Evolutionary conservation across 2,113 vertebrate genomes (phyloP).

Genomic region (Pelusios castaneus): DNA sequence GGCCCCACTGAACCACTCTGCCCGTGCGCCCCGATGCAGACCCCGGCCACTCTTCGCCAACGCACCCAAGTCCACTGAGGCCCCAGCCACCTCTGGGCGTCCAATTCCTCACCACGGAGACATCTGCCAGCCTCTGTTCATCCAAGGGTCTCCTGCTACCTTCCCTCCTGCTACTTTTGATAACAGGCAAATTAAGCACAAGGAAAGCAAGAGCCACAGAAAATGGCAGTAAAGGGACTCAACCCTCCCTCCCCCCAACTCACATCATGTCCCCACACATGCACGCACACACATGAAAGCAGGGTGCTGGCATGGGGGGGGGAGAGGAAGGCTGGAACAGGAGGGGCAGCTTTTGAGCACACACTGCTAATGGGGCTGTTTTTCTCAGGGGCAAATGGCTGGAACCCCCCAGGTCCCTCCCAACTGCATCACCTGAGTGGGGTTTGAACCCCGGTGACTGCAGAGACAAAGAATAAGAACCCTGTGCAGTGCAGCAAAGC

Average conservation of each 20-base stretch:
- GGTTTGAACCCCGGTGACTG: not conserved
- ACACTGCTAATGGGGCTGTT: not conserved
- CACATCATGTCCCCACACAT: not conserved
- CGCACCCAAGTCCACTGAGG: too few species aligned
- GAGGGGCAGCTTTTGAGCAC: not conserved
- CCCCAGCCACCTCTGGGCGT: not conserved
- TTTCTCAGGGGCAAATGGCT: not conserved
- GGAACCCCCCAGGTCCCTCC: not conserved
- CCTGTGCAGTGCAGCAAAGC: not conserved
- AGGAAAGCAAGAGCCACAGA: not conserved
- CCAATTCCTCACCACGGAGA: not conserved
- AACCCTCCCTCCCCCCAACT: not conserved
- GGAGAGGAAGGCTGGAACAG: too few species aligned
- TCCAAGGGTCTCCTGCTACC: too few species aligned
- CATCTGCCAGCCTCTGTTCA: not conserved
- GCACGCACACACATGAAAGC: not conserved
- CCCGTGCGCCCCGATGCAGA: not conserved
- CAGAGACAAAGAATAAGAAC: not conserved
- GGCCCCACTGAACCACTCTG: not conserved
- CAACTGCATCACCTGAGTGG: not conserved
- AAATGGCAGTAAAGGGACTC: not conserved
- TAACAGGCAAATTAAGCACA: not conserved
- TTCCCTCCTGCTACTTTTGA: not conserved
- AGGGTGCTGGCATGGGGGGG: not conserved
- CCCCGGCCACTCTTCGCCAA: not conserved